Conservation (phyloP, 2,888 invertebrate species). For the Stenodera caucasica region DNA sequence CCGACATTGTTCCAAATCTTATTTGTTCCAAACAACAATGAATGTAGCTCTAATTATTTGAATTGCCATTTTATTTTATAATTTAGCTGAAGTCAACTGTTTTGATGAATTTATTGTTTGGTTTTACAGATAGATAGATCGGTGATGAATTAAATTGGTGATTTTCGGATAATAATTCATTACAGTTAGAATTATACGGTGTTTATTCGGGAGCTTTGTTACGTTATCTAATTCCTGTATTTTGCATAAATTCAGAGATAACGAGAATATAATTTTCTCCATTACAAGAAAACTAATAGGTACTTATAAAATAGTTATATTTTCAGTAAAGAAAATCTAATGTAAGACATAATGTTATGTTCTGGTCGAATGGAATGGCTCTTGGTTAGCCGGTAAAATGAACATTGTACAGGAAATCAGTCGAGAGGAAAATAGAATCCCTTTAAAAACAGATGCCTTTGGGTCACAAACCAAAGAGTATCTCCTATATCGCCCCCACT, state of each 20-base stretch:
- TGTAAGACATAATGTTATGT: conserved; percentile 10
- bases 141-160: too few species aligned
- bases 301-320: too few species aligned
- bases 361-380: conserved; percentile 24
- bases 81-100: conserved; percentile 15
- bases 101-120: too few species aligned
- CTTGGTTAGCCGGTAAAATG: conserved; percentile 24
- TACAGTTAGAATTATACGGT: conserved; percentile 14
- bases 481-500: conserved; percentile 21
- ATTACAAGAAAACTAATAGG: too few species aligned
- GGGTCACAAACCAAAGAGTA: conserved; percentile 46
- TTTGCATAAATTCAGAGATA: too few species aligned
- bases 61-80: conserved; percentile 21
- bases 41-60: conserved; percentile 26
- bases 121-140: too few species aligned
- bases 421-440: conserved; percentile 46
- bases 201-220: conserved; percentile 21
- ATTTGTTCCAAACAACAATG: conserved; percentile 24
- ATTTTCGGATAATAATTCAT: conserved; percentile 24
- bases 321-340: too few species aligned
- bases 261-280: neutral
- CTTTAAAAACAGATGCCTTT: conserved; percentile 51
- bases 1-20: conserved; percentile 19
- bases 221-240: conserved; percentile 26
- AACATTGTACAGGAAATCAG: conserved; percentile 34